Evolutionary conservation across 2,113 vertebrate species (phyloP).

Genomic region (Panurus biarmicus): DNA sequence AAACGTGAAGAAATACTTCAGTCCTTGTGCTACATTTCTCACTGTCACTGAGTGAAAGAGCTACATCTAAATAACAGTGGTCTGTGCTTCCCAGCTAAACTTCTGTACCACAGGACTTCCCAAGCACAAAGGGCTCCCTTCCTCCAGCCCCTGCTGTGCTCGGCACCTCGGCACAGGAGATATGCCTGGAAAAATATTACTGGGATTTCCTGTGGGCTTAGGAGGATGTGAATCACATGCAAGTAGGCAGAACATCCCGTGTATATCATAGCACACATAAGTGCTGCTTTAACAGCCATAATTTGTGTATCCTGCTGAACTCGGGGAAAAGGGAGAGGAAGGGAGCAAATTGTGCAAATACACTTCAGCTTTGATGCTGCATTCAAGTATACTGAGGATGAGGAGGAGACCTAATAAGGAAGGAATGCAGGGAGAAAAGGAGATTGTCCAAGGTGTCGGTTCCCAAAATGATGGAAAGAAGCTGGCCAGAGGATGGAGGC

Average conservation of each 20-base stretch:
- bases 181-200: slow-evolving; percentile 53
- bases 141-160: slow-evolving; percentile 34
- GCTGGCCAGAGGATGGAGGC: neutral
- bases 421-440: neutral
- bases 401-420: neutral
- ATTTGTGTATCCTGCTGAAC: neutral
- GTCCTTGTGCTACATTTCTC: neutral
- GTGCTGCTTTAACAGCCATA: neutral
- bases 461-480: neutral
- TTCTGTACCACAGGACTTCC: neutral
- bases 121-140: neutral
- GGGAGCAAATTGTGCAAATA: neutral
- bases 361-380: neutral
- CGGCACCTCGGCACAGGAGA: slow-evolving; percentile 32
- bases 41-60: neutral
- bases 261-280: neutral
- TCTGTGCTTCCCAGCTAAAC: neutral
- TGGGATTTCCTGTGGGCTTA: slow-evolving; percentile 59
- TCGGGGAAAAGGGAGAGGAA: neutral
- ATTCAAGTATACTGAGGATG: neutral
- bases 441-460: neutral
- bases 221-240: slow-evolving; percentile 44
- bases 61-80: neutral
- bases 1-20: neutral
- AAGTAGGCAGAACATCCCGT: slow-evolving; percentile 33